These are phyloP conservation scores for Microchrysa polita DNA, from an alignment of 2,888 invertebrate genomes.

Conservation along the genomic window DNA sequence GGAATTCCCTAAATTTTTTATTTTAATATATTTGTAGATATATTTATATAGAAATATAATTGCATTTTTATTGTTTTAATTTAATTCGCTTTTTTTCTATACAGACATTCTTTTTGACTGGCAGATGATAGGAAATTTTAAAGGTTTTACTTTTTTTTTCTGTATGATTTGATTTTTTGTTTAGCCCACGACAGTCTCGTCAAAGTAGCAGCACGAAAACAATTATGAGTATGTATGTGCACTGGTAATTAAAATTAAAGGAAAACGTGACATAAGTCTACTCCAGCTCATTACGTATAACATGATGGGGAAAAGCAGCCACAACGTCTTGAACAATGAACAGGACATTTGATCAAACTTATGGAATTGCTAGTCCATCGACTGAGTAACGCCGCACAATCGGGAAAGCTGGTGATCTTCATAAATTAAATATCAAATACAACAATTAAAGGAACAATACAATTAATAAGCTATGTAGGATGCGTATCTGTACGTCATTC, in stretches of 20 bases:
- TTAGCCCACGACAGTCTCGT: conserved; percentile 34
- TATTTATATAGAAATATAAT: conserved; percentile 37
- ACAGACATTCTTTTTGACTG: too few relatives aligned
- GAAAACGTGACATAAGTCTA: too few relatives aligned
- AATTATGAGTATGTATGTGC: too few relatives aligned
- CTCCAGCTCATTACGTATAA: too few relatives aligned
- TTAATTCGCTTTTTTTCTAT: conserved; percentile 5
- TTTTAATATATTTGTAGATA: not conserved
- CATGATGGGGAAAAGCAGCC: too few relatives aligned
- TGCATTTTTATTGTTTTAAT: conserved; percentile 12
- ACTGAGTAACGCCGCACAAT: too few relatives aligned
- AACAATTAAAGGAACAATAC: conserved; percentile 17
- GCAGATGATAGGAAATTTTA: not conserved
- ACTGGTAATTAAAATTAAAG: too few relatives aligned
- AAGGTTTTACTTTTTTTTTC: conserved; percentile 19
- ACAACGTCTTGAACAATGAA: too few relatives aligned
- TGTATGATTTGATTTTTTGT: conserved; percentile 22
- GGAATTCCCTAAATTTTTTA: conserved; percentile 32
- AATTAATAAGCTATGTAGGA: not conserved
- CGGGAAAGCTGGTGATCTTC: too few relatives aligned
- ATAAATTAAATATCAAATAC: conserved; percentile 15
- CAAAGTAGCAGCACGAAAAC: conserved; percentile 18
- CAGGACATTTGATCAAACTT: too few relatives aligned
- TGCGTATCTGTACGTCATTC: not conserved
- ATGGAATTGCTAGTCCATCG: too few relatives aligned